A percentile compares a stretch with the other conserved stretches of the same genome.
These are phyloP conservation scores for Neosilurus mollespiculum DNA, from an alignment of 2,797 vertebrate species.

Conservation along the genomic window DNA sequence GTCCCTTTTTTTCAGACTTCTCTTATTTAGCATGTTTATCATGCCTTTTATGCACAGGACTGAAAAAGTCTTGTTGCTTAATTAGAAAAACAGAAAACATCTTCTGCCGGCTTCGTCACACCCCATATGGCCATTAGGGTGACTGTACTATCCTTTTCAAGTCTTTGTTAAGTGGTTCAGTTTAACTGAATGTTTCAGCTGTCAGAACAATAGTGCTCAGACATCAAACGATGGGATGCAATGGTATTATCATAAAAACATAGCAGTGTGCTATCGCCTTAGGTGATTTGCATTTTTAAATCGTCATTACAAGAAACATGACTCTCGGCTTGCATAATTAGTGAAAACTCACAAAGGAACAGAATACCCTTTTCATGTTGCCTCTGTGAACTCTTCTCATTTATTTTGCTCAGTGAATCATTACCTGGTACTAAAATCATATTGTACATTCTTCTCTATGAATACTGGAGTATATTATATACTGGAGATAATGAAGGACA, in stretches of 20 bases:
- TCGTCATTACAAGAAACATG: background rate
- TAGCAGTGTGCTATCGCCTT: background rate
- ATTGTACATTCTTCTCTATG: background rate
- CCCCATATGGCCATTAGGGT: constrained; percentile 16
- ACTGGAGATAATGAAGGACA: too few relatives aligned
- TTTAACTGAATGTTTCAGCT: constrained; percentile 17
- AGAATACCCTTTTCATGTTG: background rate
- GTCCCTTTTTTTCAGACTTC: background rate
- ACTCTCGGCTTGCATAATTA: background rate
- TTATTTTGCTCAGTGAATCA: constrained; percentile 21
- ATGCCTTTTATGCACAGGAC: background rate
- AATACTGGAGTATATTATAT: background rate
- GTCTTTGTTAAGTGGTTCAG: background rate
- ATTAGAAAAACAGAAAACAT: background rate
- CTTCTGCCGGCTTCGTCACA: background rate
- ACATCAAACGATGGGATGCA: constrained; percentile 2
- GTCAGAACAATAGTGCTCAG: constrained; percentile 5
- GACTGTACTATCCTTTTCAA: background rate
- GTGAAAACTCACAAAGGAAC: background rate
- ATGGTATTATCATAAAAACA: constrained; percentile 9
- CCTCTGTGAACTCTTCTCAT: constrained; percentile 4
- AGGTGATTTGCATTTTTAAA: constrained; percentile 14
- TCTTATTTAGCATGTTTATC: background rate
- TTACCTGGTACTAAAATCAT: constrained; percentile 23
- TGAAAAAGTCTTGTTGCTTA: background rate